Conservation (phyloP, 2,888 invertebrate species). For the Rhagium mordax region DNA sequence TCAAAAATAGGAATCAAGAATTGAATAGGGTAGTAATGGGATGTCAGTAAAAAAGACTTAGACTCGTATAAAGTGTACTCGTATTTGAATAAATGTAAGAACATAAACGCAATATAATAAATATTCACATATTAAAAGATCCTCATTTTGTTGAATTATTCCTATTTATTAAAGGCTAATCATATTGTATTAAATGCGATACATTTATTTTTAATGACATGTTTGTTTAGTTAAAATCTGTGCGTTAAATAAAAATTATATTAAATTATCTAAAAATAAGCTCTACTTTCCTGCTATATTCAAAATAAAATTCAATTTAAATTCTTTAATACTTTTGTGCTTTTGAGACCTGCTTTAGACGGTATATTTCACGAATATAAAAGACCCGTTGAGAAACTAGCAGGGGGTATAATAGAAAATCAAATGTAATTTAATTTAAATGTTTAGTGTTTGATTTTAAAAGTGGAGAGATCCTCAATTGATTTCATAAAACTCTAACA, state of each 20-base stretch:
- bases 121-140: too few relatives aligned
- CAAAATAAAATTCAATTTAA: conserved; percentile 43
- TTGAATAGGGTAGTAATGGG: too few relatives aligned
- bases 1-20: too few relatives aligned
- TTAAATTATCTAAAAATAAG: not conserved
- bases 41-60: too few relatives aligned
- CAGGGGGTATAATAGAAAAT: conserved; percentile 59
- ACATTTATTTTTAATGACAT: too few relatives aligned
- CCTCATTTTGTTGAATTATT: too few relatives aligned
- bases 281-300: not conserved
- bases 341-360: conserved; percentile 31
- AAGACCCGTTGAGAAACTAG: conserved; percentile 52
- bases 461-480: conserved; percentile 53
- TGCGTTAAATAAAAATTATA: not conserved
- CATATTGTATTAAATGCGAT: too few relatives aligned
- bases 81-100: too few relatives aligned
- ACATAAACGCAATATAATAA: too few relatives aligned
- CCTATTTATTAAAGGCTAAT: too few relatives aligned
- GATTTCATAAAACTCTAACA: conserved; percentile 56
- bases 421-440: conserved; percentile 60
- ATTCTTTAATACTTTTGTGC: conserved; percentile 37
- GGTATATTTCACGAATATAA: conserved; percentile 39
- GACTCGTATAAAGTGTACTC: too few relatives aligned
- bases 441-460: conserved; percentile 56
- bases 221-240: too few relatives aligned